Base-by-base conservation (phyloP, 2,113 vertebrate species). In the Meles meles region DNA sequence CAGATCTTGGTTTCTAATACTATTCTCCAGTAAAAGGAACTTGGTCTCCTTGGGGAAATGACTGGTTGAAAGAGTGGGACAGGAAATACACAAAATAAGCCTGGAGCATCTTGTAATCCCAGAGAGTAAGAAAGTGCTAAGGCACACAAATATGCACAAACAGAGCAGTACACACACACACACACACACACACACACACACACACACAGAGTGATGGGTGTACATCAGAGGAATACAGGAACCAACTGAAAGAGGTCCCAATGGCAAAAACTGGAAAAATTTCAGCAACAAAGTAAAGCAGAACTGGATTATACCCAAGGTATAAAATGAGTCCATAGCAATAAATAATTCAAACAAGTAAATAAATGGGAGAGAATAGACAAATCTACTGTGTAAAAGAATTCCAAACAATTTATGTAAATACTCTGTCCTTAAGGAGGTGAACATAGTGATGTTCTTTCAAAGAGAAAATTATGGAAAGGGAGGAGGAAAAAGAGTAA, bases 381-480 rank as follows among this genome's bases (percentile, higher is more conserved):
- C 3, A 88, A 91, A 65, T 84, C 44, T 80, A n/a, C 23, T 21
- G 25, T 29, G 23, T 37, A 63, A 44, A 88, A 85, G 42, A 74
- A 77, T 57, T n/a, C 20, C 15, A 87, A 77, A 76, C 55, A 82
- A 55, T 34, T 82, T 89, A 69, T 37, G 13, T 59, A 57, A 61
- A 34, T 72, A 89, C 44, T n/a, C 55, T 47, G 23, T 25, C 61
- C 29, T 63, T 21, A 49, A 44, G 17, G 17, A 55, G 21, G n/a
- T 67, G 47, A 94, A 52, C 3, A 14, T 27, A 63, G 63, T 21
- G 14, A 81, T 27, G 81, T 90, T 76, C 20, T 25, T 93, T 65
- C 87, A 84, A 96, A 93, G 47, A 90, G 65, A 92, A 76, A 86
- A 81, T 47, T 76, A 89, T 18, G 25, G 44, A 85, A 92, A 96